A percentile compares a stretch with the other conserved stretches of the same genome.
Conservation (phyloP, 2,113 vertebrate genomes). For the Hydropotes inermis region DNA sequence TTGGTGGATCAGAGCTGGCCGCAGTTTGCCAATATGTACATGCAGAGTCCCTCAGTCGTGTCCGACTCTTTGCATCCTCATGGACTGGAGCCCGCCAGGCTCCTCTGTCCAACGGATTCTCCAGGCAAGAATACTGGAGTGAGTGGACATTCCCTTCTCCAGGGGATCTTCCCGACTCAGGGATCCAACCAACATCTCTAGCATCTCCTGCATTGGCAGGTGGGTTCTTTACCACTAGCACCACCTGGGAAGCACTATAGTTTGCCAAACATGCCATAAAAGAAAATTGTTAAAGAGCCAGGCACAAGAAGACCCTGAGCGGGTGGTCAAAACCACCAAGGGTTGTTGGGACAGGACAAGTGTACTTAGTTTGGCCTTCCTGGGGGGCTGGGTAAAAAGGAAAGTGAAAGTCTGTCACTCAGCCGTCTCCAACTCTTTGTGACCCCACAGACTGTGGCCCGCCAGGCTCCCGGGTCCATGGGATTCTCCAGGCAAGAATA, state of each 20-base stretch:
- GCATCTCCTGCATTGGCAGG: background rate
- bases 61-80: background rate
- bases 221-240: background rate
- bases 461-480: background rate
- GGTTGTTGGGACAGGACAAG: fast-evolving
- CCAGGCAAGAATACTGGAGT: background rate
- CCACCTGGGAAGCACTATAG: background rate
- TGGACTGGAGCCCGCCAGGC: background rate
- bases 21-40: background rate
- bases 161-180: background rate
- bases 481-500: background rate
- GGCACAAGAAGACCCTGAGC: background rate
- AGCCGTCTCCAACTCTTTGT: background rate
- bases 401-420: background rate
- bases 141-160: background rate
- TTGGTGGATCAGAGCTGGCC: background rate
- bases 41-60: background rate
- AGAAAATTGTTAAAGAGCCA: fast-evolving
- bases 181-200: background rate
- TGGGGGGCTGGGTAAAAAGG: background rate
- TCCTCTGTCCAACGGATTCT: background rate
- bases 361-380: background rate
- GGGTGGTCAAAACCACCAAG: background rate
- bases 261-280: background rate
- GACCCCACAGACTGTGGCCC: background rate